Evolutionary conservation across 2,888 invertebrate species (phyloP), one percentile per base, ranked within the genome.

Genomic region (Rhogogaster chlorosoma): DNA sequence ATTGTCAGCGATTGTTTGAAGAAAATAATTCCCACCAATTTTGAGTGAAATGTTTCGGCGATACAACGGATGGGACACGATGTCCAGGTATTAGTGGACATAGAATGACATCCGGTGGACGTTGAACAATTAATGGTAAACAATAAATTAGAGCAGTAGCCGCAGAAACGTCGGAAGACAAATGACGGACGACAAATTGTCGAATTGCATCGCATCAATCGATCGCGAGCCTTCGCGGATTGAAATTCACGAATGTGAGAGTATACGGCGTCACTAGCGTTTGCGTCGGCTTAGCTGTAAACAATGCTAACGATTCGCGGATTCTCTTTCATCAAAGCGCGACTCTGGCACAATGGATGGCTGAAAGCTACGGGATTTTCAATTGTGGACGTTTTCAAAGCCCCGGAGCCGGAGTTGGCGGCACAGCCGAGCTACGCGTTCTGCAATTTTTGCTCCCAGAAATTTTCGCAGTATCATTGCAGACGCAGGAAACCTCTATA

Each of bases 41-140:
- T 36, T 9, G 15, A 32, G 2, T 36, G 18, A n/a, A 36, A 36
- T 12, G 29, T 38, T 70, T 70, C 29, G 70, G 42, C 22, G 12
- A 12, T 15, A n/a, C n/a, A 22, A 26, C 22, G 22, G 9, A 53
- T 29, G n/a, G 18, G 26, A 38, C 61, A 80, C 75, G 71, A 84
- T 85, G 70, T 84, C 61, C 64, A 61, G 53, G 71, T 15, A 83
- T 36, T 75, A 38, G 49, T 38, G 64, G 77, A 75, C 45, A 45
- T 45, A 57, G 78, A 80, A 87, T 85, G 86, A 86, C 86, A 78
- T 87, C 78, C 83, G 70, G 53, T 83, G 64, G 77, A 22, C 36
- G 57, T 15, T 36, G 53, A 73, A 49, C 64, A 64, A 84, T 85
- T 83, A 84, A 85, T 85, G 83, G 82, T 71, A 2, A 83, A 57